phyloP scores from a whole-genome alignment of 2,797 vertebrate genomes.

The Cephalopachus bancanus region DNA sequence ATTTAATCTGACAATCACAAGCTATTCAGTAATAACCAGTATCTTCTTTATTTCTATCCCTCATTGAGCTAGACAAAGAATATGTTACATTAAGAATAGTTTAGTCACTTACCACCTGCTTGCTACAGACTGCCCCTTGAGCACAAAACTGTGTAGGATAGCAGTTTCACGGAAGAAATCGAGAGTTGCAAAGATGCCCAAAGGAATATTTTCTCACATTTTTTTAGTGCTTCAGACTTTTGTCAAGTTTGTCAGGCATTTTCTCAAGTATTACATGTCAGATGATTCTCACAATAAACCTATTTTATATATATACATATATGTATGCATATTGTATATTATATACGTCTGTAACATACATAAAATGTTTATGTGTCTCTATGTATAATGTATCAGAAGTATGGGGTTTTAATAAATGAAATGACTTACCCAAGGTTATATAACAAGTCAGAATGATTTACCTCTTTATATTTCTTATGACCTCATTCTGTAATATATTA shows the following conservation, averaged over 20 bases:
- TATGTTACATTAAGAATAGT: slow-evolving; percentile 76
- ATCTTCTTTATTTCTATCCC: slow-evolving; percentile 63
- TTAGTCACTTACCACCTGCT: slow-evolving; percentile 78
- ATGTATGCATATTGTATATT: not conserved
- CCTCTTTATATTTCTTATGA: slow-evolving; percentile 48
- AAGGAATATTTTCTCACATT: slow-evolving; percentile 73
- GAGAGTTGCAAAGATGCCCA: slow-evolving; percentile 67
- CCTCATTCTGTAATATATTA: not conserved
- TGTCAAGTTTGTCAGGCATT: slow-evolving; percentile 69
- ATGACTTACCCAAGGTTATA: slow-evolving; percentile 56
- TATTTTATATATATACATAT: not conserved
- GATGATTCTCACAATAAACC: slow-evolving; percentile 66
- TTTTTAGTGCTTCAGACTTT: slow-evolving; percentile 69
- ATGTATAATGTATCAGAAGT: slow-evolving; percentile 44
- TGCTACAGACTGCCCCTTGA: slow-evolving; percentile 74
- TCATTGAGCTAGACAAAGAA: slow-evolving; percentile 78
- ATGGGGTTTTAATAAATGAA: slow-evolving; percentile 56
- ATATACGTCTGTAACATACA: not conserved
- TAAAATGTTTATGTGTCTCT: not conserved
- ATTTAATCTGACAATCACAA: slow-evolving; percentile 9
- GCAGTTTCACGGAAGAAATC: slow-evolving; percentile 71
- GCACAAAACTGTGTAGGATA: slow-evolving; percentile 65
- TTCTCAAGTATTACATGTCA: slow-evolving; percentile 70
- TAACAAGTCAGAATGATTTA: not conserved
- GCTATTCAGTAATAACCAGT: slow-evolving; percentile 31